Base-by-base conservation (phyloP, 2,888 invertebrate species). In the Drosophila birchii region DNA sequence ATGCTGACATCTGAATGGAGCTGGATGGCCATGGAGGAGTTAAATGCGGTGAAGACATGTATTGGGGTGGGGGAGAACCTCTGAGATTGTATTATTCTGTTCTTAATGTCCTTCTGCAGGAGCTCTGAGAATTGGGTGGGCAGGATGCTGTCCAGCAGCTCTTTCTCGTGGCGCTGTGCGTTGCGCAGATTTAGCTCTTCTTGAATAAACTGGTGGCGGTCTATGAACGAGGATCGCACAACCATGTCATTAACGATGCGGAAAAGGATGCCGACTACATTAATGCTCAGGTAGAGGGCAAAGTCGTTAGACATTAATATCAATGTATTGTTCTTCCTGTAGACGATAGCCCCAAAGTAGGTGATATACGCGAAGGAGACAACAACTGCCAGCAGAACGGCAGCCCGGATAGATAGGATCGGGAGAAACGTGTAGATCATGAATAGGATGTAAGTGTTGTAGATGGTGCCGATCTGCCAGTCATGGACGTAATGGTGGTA, bases 1-100 rank as follows among this genome's bases (percentile, higher is more conserved):
- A 98, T 97, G 85, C 96, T 96, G 1, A 98, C 98, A 87, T 97
- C 96, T 7, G 96, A 94, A 90, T 98, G 97, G 32, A 95, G 95
- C 92, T 97, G 93, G 89, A 97, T 96, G 81, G 98, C 97, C 69
- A 85, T 74, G 4, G 71, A 47, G 12, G 57, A 58, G 0, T 59
- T 68, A 8, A 26, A 47, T 3, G 39, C 3, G 1, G 1, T 9
- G 1, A 12, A 2, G 1, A 5, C 0, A 3, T 6, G 18, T 0
- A 2, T 1, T 2, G 7, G 38, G 1, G 0, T 0, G 0, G 1
- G 8, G 0, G 9, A 11, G 1, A 12, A 18, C 3, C 18, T 29
- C 29, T 29, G 29, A 29, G 57, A 0, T 2, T 51, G 1, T 56
- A 12, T 0, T 23, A 94, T 94, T 89, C 94, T 93, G 11, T 91